phyloP scores from a whole-genome alignment of 1,140 invertebrate species.

The Saccostrea cuccullata region DNA sequence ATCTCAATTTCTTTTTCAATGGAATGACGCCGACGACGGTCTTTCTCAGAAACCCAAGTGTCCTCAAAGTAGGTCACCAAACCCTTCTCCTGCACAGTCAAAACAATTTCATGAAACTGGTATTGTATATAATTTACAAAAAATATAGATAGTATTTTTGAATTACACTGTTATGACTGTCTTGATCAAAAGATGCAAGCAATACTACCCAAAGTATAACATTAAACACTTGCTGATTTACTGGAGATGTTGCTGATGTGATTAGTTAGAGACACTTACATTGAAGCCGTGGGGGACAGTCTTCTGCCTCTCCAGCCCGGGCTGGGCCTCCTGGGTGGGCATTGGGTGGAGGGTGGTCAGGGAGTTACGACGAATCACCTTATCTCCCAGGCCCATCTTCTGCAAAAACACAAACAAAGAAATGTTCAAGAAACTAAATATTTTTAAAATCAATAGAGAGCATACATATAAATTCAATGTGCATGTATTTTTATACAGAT shows the following conservation, averaged over 20 bases:
- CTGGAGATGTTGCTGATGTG: no score
- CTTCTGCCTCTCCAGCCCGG: conserved; percentile 72
- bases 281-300: conserved; percentile 77
- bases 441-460: no score
- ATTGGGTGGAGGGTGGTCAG: conserved; percentile 76
- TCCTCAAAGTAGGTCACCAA: conserved; percentile 77
- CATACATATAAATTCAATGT: no score
- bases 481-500: no score
- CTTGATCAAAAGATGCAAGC: no score
- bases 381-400: conserved; percentile 73
- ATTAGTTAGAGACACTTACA: conserved; percentile 59
- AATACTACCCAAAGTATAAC: no score
- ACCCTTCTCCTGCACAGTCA: conserved; percentile 70
- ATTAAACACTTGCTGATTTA: no score
- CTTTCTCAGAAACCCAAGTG: conserved; percentile 75
- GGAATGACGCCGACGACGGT: conserved; percentile 71
- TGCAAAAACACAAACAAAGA: conserved; percentile 49
- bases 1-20: conserved; percentile 75
- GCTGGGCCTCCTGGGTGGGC: conserved; percentile 55
- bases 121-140: no score
- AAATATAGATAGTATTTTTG: no score
- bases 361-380: conserved; percentile 75
- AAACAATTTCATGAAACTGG: background rate
- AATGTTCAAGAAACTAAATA: no score
- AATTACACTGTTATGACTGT: no score